Base-by-base conservation (phyloP, 2,113 vertebrate species). In the Phocoena phocoena region DNA sequence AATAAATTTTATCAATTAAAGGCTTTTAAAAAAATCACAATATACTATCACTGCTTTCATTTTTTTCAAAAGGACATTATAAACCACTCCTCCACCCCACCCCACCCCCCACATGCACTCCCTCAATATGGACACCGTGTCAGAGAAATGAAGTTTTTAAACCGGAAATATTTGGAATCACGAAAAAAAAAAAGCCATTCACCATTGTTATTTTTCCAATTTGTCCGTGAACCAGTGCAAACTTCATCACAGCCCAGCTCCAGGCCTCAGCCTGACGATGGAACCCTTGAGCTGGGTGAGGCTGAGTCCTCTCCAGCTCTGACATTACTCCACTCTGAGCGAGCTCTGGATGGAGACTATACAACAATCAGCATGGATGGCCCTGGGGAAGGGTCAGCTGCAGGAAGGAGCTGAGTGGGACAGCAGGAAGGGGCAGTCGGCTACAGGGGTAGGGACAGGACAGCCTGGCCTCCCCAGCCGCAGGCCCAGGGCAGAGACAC, bases 1-100 rank as follows among this genome's bases (percentile, higher is more conserved):
- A 96, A 90, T 33, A 90, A 71, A 67, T 77, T 73, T 86, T 74
- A 93, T 80, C 31, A 94, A 93, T 44, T n/a, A 67, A 33, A n/a
- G 6, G 33, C 20, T 83, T 94, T 92, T 93, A 63, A 17, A 38
- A 58, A 95, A 89, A 96, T 80, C 20, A 82, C 31, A 60, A n/a
- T 44, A 88, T 50, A 82, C 15, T 33, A 82, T 21, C 21, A 60
- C 17, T 25, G 31, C 25, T 76, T 90, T 89, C 20, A 58, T 41
- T 65, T 58, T 58, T 76, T 80, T 58, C 74, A 33, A 91, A 97
- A 83, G 62, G 60, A 89, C 23, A 28, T 38, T 20, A 33, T 73
- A 91, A 95, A 20, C 41, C 21, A 44, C 15, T 20, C 0, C 14
- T 36, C 5, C 5, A 55, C 33, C 55, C 17, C 55, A 0, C 33